Base-by-base conservation (phyloP, 2,797 vertebrate genomes). In the Enteromius treurensis region DNA sequence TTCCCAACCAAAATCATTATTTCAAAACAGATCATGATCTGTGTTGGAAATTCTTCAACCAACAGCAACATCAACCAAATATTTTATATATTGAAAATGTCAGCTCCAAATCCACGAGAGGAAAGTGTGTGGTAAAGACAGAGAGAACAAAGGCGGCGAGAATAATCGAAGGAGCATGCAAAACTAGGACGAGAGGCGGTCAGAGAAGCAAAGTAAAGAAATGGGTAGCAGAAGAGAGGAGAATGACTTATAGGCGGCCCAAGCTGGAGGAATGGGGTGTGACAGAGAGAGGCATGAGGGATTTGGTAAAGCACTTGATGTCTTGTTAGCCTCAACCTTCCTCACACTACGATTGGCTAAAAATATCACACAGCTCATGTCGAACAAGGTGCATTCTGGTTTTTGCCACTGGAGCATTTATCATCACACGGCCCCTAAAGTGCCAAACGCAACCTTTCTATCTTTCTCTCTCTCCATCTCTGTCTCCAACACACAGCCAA, bases 351-450 rank as follows among this genome's bases (percentile, higher is more conserved):
- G 55, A 79, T 42, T 70, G 71, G 55, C 11, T 79, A 79, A 79
- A 79, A 82, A 76, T 82, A 82, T 76, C n/a, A n/a, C 60, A 40
- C 21, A 65, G 71, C 45, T 76, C 47, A 67, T 79, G 77, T 64
- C 0, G 58, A 71, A 79, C 82, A 84, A 19, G 76, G 45, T 53
- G n/a, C 77, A 84, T 42, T 79, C 53, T 23, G 76, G 53, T 49
- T 51, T 37, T 42, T 64, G 67, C 42, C 67, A 55, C 29, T 45
- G 34, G 32, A 67, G 32, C 60, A 82, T 82, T 82, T 75, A 82
- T 82, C 60, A 82, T 76, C 32, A 82, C 47, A 76, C 65, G 45
- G 76, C 76, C 11, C 58, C 76, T 64, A 49, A 78, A 83, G 65
- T 49, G 34, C 37, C 71, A 76, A 78, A 77, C 2, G 1, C 19